Evolutionary conservation across 2,797 vertebrate species (phyloP).

Genomic region (Miichthys miiuy): DNA sequence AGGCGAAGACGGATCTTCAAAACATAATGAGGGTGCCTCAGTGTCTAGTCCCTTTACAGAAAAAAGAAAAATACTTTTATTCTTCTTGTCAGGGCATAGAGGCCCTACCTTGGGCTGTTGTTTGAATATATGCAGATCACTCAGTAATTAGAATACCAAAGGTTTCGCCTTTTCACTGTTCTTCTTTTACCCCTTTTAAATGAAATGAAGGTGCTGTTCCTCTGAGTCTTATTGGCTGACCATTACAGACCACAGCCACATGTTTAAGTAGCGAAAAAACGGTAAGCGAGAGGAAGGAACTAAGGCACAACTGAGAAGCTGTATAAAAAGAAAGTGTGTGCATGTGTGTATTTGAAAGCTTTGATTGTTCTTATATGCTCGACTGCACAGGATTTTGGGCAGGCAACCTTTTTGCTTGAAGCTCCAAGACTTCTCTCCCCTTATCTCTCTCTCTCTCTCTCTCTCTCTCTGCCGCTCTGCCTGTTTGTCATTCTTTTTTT

Average conservation of each 20-base stretch:
- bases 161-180: slow-evolving; percentile 35
- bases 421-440: slow-evolving; percentile 54
- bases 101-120: slow-evolving; percentile 55
- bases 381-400: slow-evolving; percentile 74
- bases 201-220: slow-evolving; percentile 40
- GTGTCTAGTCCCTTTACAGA: slow-evolving; percentile 55
- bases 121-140: slow-evolving; percentile 68
- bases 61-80: slow-evolving; percentile 59
- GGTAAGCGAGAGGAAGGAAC: slow-evolving; percentile 14
- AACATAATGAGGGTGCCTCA: slow-evolving; percentile 73
- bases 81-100: slow-evolving; percentile 49
- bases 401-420: slow-evolving; percentile 69
- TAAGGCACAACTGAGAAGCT: slow-evolving; percentile 30
- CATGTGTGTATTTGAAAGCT: slow-evolving; percentile 59
- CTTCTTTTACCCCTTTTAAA: slow-evolving; percentile 39
- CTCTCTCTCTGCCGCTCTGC: slow-evolving; percentile 38
- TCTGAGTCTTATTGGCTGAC: slow-evolving; percentile 41
- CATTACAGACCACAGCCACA: slow-evolving; percentile 29
- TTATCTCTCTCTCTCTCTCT: slow-evolving; percentile 47
- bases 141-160: slow-evolving; percentile 68
- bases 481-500: slow-evolving; percentile 49
- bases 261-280: slow-evolving; percentile 34
- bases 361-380: slow-evolving; percentile 78
- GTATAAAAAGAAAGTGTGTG: slow-evolving; percentile 25
- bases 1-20: slow-evolving; percentile 70